phyloP scores from a whole-genome alignment of 2,113 vertebrate genomes.

The Ophiodon elongatus region DNA sequence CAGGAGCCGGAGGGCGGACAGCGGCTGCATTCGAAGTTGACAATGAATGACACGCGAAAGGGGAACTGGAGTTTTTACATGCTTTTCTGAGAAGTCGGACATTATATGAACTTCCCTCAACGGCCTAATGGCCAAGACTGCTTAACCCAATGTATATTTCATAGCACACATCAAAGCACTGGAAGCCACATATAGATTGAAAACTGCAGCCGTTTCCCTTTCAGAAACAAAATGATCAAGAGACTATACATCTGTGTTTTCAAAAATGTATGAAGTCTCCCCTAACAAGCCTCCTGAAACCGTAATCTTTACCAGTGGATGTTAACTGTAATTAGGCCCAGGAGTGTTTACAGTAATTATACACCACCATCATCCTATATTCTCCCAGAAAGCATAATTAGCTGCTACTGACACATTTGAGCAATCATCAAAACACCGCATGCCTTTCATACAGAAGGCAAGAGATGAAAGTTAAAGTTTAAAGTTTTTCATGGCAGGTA shows the following conservation, averaged over 20 bases:
- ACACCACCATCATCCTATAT: slow-evolving; percentile 8
- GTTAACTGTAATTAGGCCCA: slow-evolving; percentile 28
- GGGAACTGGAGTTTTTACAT: background rate
- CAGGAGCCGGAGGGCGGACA: background rate
- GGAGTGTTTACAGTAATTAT: slow-evolving; percentile 51
- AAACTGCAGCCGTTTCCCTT: background rate
- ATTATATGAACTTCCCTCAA: background rate
- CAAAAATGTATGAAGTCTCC: background rate
- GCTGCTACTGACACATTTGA: background rate
- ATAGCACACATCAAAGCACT: background rate
- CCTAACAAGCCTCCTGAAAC: slow-evolving; percentile 7
- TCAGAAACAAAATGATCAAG: slow-evolving; percentile 7
- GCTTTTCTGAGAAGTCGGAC: background rate
- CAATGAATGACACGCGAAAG: background rate
- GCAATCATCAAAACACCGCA: slow-evolving; percentile 9
- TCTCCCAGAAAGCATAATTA: slow-evolving; percentile 29
- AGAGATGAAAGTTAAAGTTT: background rate
- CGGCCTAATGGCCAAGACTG: background rate
- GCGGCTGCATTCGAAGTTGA: background rate
- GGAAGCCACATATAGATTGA: slow-evolving; percentile 7
- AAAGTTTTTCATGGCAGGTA: background rate
- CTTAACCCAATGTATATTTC: background rate
- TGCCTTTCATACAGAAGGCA: background rate
- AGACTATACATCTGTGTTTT: slow-evolving; percentile 1
- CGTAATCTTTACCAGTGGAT: background rate